Evolutionary conservation across 1,140 invertebrate genomes (phyloP), one percentile per base, ranked within the genome.

Genomic region (Trachymyrmex cornetzi): DNA sequence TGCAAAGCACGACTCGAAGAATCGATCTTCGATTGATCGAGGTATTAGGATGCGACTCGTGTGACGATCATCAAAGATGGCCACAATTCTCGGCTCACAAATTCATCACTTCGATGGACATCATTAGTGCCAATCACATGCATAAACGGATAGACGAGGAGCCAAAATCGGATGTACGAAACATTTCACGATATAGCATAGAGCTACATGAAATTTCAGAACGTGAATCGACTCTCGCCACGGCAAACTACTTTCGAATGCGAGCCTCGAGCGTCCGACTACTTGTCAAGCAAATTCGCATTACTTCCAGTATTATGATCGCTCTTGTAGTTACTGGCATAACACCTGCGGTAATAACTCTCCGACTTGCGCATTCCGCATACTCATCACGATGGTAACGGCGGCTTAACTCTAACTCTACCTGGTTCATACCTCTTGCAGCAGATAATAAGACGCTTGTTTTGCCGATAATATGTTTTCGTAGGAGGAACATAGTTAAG

Each of bases 281-380:
- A 94, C 93, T 94, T 94, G 93, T 94, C 94, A 94, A 94, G 92
- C 93, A 93, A 94, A 94, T 93, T 94, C 90, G 86, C 91, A 92
- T 93, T 93, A 92, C 92, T 93, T 91, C 86, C 81, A 88, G 87
- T 86, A 92, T 93, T 93, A 92, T 91, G 82, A 75, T 82, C 86
- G 79, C 79, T 89, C 89, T 91, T 85, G 86, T 87, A 88, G 87
- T 91, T 88, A 89, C 85, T 72, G 79, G 80, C 84, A 85, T 85
- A 93, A 91, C 92, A 90, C 90, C 91, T 89, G 84, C 74, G 61
- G 77, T 90, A 89, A 88, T 92, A 94, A 93, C 89, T 92, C 91
- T 93, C 82, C 55, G 67, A 57, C 57, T 38, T 22, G 38, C 55
- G 64, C 84, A 75, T 77, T 71, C 89, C 81, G 87, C 77, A 87